A percentile compares a stretch with the other conserved stretches of the same genome.
Evolutionary conservation across 37 sponge, comb jelly and placozoan genomes (phyloP).

Genomic region (Mnemiopsis leidyi): DNA sequence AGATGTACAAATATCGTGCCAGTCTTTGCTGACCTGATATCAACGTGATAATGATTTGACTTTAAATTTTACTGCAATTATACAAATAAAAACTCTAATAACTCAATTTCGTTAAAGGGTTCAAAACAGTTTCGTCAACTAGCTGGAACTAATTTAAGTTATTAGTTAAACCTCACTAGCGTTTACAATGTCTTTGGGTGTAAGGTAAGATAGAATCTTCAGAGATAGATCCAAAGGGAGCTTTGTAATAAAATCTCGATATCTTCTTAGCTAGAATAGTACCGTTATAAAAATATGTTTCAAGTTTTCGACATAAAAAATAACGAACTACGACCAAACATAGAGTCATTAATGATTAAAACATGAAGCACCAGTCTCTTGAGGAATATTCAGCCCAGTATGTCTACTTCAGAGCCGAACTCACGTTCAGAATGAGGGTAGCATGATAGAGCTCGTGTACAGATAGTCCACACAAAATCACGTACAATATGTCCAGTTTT

Average conservation of each 20-base stretch:
- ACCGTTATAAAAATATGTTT: too few relatives aligned
- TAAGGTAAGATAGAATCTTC: conserved; percentile 39
- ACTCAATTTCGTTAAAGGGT: too few relatives aligned
- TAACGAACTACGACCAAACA: too few relatives aligned
- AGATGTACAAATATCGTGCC: conserved; percentile 51
- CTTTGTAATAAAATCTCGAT: conserved; percentile 49
- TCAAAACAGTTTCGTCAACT: too few relatives aligned
- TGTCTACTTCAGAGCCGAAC: too few relatives aligned
- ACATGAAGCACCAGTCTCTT: too few relatives aligned
- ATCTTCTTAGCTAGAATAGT: conserved; percentile 29
- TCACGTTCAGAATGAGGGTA: conserved; percentile 49
- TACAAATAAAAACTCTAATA: neutral
- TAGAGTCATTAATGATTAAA: too few relatives aligned
- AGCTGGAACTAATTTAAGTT: too few relatives aligned
- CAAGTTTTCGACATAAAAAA: too few relatives aligned
- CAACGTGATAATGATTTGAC: neutral
- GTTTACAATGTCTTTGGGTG: conserved; percentile 41
- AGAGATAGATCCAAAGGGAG: neutral
- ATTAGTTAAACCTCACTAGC: conserved; percentile 48
- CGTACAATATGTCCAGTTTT: conserved; percentile 24
- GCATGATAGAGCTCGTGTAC: conserved; percentile 48
- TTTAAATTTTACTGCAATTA: neutral
- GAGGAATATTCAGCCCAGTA: too few relatives aligned
- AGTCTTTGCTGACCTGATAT: neutral
- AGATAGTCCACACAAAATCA: neutral